Evolutionary conservation across 2,888 invertebrate species (phyloP).

Genomic region (Ectobius pallidus): DNA sequence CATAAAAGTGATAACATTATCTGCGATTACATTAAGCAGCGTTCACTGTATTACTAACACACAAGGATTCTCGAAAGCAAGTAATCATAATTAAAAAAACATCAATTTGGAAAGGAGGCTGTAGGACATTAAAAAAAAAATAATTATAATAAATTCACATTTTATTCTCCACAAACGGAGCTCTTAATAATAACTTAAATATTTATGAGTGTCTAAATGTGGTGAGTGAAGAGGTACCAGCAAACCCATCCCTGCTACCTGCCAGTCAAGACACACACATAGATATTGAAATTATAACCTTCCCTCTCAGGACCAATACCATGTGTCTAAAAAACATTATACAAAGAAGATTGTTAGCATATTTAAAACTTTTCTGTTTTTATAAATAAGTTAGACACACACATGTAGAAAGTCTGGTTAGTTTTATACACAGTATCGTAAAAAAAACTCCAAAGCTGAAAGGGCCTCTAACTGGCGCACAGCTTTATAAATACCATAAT

Average conservation of each 20-base stretch:
- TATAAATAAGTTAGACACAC: slow-evolving; percentile 38
- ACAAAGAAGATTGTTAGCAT: slow-evolving; percentile 29
- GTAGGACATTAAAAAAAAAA: no score
- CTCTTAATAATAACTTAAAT: slow-evolving; percentile 26
- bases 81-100: no score
- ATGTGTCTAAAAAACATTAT: slow-evolving; percentile 23
- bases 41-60: no score
- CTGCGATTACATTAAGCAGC: no score
- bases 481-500: slow-evolving; percentile 27
- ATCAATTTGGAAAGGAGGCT: no score
- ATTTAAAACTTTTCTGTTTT: slow-evolving; percentile 27
- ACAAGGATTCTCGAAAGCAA: no score
- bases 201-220: not conserved
- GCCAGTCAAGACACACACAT: slow-evolving; percentile 7
- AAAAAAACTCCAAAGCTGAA: slow-evolving; percentile 34
- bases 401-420: slow-evolving; percentile 37
- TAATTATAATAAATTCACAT: slow-evolving; percentile 4
- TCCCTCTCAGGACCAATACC: slow-evolving; percentile 22
- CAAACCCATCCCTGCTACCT: not conserved
- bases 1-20: no score
- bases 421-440: slow-evolving; percentile 35
- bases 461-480: slow-evolving; percentile 7
- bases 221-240: not conserved
- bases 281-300: slow-evolving; percentile 4
- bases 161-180: slow-evolving; percentile 24